Base-by-base conservation (phyloP, 1,140 invertebrate genomes). In the Drosophila orosa region DNA sequence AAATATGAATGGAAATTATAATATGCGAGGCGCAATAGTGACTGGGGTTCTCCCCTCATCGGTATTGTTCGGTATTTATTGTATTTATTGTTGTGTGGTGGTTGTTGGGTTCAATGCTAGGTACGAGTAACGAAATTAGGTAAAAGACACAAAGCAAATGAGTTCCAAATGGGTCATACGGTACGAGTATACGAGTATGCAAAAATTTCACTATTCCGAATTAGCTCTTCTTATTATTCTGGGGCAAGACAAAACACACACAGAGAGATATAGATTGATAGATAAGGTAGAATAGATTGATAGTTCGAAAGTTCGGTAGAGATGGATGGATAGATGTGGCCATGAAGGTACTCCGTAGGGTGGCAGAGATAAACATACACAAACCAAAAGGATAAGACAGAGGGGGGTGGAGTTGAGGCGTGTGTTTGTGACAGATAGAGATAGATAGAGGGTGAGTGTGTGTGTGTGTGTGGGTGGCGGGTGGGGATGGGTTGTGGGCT, bases 111-210 rank as follows among this genome's bases (percentile, higher is more conserved):
- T 84, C 47, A 84, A 85, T 44, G 73, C 81, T 80, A 78, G 54
- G 39, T 63, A 78, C 54, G 54, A 68, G 40, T 72, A 60, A 59
- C 39, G 24, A 76, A 67, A 58, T 66, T 42, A 73, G 24, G 57
- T 82, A 61, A 87, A 87, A 87, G 85, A 90, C 68, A 84, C 85
- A 89, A 89, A 89, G 84, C 84, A 89, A 84, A 80, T 87, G 76
- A 78, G 47, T 80, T 80, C 81, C 77, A 78, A 85, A 85, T 85
- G 63, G 44, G 31, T 74, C 31, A 56, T 74, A 74, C 71, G 48
- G 71, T 65, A 54, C 50, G 50, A 35, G 50, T 54, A 74, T 75
- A 29, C 48, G 60, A 55, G 52, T 61, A 83, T 66, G 81, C 60
- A 72, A 80, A 77, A 55, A 73, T 77, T 80, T 78, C 45, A 62